These are phyloP conservation scores for Oreohelix idahoensis DNA, from an alignment of 1,140 invertebrate genomes.

Conservation along the genomic window DNA sequence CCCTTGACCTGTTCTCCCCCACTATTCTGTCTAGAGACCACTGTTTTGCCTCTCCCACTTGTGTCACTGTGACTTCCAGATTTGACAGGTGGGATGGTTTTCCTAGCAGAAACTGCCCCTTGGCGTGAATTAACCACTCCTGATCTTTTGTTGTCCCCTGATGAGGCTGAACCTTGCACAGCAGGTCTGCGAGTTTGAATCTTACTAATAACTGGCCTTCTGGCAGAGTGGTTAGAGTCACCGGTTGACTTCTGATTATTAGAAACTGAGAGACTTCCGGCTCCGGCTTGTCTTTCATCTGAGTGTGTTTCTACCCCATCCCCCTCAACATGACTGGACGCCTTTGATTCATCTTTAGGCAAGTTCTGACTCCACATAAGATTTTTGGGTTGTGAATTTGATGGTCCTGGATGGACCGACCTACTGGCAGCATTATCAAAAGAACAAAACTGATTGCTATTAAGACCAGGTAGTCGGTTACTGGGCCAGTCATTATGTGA, in stretches of 20 bases:
- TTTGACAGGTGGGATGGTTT: background rate
- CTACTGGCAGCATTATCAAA: background rate
- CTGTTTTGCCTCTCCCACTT: background rate
- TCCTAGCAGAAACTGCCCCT: background rate
- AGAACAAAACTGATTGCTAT: background rate
- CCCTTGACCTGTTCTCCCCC: background rate
- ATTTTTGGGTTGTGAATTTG: slow-evolving; percentile 20
- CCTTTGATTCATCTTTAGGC: background rate
- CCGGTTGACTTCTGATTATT: background rate
- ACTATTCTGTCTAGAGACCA: background rate
- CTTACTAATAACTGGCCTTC: background rate
- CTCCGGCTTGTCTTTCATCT: slow-evolving; percentile 29
- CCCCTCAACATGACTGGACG: background rate
- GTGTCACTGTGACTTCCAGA: slow-evolving; percentile 12
- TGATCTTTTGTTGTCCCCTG: slow-evolving; percentile 16
- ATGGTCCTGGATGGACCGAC: background rate
- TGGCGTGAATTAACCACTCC: background rate
- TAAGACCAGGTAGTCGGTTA: background rate
- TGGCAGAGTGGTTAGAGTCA: slow-evolving; percentile 16
- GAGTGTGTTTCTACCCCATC: slow-evolving; percentile 11
- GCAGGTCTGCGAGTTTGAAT: slow-evolving; percentile 37
- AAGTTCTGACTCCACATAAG: background rate
- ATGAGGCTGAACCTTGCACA: slow-evolving; percentile 44
- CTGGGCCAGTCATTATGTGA: background rate
- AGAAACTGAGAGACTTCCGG: background rate